Evolutionary conservation across 2,113 vertebrate species (phyloP).

Genomic region (Hemicordylus capensis): DNA sequence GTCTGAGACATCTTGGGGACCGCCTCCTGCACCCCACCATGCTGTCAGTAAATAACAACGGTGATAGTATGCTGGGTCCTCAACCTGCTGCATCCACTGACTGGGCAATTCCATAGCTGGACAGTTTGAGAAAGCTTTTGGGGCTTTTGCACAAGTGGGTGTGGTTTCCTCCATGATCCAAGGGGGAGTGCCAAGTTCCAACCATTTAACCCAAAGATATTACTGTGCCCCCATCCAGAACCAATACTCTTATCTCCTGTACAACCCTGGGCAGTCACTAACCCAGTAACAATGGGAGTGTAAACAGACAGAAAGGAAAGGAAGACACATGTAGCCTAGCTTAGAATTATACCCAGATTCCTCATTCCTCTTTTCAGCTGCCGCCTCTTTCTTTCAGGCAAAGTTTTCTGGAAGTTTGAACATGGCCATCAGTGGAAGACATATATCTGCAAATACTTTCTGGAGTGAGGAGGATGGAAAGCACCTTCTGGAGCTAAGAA

Average conservation of each 20-base stretch:
- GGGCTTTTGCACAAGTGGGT: background rate
- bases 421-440: rapidly evolving
- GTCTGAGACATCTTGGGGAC: too few relatives aligned
- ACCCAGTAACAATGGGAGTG: background rate
- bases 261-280: background rate
- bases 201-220: background rate
- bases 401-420: background rate
- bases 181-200: background rate
- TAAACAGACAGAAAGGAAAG: too few relatives aligned
- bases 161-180: background rate
- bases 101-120: background rate
- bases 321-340: background rate
- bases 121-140: background rate
- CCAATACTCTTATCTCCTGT: background rate
- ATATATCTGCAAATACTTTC: background rate
- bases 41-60: too few relatives aligned
- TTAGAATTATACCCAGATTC: background rate
- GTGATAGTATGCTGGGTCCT: too few relatives aligned
- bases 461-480: background rate
- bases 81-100: too few relatives aligned
- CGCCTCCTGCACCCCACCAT: too few relatives aligned
- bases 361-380: background rate
- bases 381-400: background rate
- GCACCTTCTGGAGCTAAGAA: background rate
- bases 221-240: background rate